These are phyloP conservation scores for Astropecten irregularis DNA, from an alignment of 53 echinoderm and acorn worm species.

Conservation along the genomic window DNA sequence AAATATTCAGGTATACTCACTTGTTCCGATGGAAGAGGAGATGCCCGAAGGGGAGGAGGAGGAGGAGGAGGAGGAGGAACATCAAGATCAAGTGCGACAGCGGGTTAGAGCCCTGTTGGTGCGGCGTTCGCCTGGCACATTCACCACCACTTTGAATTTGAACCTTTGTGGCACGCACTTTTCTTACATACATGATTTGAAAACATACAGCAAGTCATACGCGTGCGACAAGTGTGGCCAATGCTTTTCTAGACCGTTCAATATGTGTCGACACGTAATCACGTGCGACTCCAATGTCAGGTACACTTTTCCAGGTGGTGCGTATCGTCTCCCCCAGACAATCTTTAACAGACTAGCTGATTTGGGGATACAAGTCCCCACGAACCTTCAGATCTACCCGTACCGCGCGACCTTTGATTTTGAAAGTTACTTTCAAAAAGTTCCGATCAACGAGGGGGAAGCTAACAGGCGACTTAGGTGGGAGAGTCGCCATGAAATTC, in stretches of 20 bases:
- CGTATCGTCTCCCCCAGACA: conserved; percentile 5
- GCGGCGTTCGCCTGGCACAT: neutral
- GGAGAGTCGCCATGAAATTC: conserved; percentile 38
- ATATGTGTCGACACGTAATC: conserved; percentile 36
- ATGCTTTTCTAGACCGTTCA: neutral
- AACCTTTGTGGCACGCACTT: neutral
- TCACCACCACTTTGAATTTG: neutral
- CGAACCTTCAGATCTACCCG: conserved; percentile 15
- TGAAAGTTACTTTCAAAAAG: conserved; percentile 37
- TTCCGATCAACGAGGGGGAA: neutral
- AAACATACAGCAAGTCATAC: neutral
- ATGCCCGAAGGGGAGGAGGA: neutral
- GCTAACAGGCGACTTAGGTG: conserved; percentile 17
- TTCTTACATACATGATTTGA: neutral
- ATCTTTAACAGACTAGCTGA: conserved; percentile 42
- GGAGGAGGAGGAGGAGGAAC: neutral
- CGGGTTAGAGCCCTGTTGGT: neutral
- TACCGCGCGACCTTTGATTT: conserved; percentile 59
- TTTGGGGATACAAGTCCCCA: conserved; percentile 18
- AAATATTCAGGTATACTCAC: neutral
- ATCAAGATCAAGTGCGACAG: neutral
- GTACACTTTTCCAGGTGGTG: conserved; percentile 38
- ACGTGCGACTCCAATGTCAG: conserved; percentile 51
- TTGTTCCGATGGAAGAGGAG: neutral
- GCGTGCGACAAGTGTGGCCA: neutral